A percentile compares a stretch with the other conserved stretches of the same genome.
These are phyloP conservation scores for Tolypeutes matacus DNA, from an alignment of 2,797 vertebrate species.

Conservation along the genomic window DNA sequence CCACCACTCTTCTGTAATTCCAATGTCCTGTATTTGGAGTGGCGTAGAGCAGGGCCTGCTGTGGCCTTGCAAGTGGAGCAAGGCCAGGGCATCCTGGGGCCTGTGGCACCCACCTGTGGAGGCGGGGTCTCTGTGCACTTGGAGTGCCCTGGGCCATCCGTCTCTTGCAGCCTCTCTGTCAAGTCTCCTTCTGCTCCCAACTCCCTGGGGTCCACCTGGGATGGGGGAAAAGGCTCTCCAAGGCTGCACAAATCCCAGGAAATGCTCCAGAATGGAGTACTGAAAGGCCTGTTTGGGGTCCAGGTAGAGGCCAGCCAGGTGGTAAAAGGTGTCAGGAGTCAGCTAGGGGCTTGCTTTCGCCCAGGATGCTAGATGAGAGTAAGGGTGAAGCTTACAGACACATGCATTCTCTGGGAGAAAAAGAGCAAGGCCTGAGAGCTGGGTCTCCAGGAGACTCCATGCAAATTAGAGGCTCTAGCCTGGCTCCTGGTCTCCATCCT, in stretches of 20 bases:
- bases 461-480: neutral
- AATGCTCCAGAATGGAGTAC: neutral
- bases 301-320: neutral
- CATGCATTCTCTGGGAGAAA: neutral
- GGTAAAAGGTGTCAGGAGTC: neutral
- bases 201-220: slow-evolving; percentile 71
- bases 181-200: slow-evolving; percentile 75
- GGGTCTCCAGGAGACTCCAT: neutral
- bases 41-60: neutral
- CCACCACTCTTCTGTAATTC: neutral
- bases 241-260: neutral
- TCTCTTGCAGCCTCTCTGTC: slow-evolving; percentile 59
- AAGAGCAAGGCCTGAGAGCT: neutral
- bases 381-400: neutral
- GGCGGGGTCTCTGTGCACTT: slow-evolving; percentile 48
- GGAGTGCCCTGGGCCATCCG: slow-evolving; percentile 46
- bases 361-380: neutral
- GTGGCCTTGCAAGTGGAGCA: neutral
- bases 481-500: neutral
- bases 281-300: neutral
- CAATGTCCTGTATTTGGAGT: neutral
- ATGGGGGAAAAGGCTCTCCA: slow-evolving; percentile 63
- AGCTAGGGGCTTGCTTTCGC: slow-evolving; percentile 12
- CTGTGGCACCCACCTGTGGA: slow-evolving; percentile 83
- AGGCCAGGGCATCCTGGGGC: neutral